phyloP scores from a whole-genome alignment of 2,113 vertebrate genomes.

The Leptobrachium ailaonicum region DNA sequence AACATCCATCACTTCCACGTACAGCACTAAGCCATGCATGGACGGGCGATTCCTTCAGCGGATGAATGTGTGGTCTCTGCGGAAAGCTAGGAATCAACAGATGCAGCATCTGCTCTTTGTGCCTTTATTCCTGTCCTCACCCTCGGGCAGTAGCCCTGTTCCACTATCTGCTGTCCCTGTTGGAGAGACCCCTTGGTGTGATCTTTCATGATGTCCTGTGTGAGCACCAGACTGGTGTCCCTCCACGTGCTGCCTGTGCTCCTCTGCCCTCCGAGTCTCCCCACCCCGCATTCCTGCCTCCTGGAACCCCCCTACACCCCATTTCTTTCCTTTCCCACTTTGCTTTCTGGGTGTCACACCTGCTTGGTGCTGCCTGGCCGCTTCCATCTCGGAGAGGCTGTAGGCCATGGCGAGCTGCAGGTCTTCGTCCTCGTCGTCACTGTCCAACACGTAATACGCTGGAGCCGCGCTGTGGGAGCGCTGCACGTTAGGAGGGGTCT shows the following conservation, averaged over 20 bases:
- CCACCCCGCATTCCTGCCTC: constrained; percentile 13
- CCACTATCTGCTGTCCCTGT: background rate
- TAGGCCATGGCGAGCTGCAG: constrained; percentile 95
- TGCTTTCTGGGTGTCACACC: constrained; percentile 63
- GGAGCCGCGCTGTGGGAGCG: constrained; percentile 74
- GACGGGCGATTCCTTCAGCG: too few relatives aligned
- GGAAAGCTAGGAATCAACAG: background rate
- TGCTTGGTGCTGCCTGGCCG: constrained; percentile 73
- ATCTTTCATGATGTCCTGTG: background rate
- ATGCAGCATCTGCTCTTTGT: constrained; percentile 30
- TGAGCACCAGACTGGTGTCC: too few relatives aligned
- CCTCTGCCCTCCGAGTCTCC: constrained; percentile 14
- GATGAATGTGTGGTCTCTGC: background rate
- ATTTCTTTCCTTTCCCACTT: constrained; percentile 12
- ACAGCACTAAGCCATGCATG: too few relatives aligned
- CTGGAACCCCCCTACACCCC: constrained; percentile 29
- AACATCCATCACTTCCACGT: too few relatives aligned
- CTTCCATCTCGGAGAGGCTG: constrained; percentile 95
- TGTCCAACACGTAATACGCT: constrained; percentile 66
- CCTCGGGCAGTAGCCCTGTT: background rate
- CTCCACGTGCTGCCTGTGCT: background rate
- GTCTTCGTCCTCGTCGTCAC: constrained; percentile 83
- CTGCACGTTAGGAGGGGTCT: constrained; percentile 50
- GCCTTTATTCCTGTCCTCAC: background rate
- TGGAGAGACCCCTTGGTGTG: constrained; percentile 5